Percentiles rank a stretch among this genome's conserved stretches.
These are phyloP conservation scores for Zosterops pallidus DNA, from an alignment of 2,113 vertebrate species.

Conservation along the genomic window DNA sequence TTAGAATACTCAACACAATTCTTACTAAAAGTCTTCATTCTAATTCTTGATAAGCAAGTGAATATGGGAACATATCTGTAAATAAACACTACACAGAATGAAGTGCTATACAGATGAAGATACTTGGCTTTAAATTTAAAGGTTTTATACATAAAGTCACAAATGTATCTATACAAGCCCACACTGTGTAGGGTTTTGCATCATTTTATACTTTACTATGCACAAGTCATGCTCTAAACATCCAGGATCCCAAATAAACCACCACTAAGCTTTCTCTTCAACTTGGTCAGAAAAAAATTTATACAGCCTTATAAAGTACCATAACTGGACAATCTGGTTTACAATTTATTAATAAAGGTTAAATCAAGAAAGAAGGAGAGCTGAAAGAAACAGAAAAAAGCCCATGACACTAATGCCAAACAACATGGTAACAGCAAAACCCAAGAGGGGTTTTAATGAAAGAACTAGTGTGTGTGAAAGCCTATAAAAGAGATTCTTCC, in stretches of 20 bases:
- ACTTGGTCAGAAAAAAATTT: neutral
- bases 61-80: neutral
- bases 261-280: neutral
- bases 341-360: neutral
- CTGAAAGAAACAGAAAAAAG: neutral
- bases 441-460: neutral
- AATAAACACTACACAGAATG: neutral
- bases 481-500: slow-evolving; percentile 64
- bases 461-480: slow-evolving; percentile 32
- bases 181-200: neutral
- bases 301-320: neutral
- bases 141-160: neutral
- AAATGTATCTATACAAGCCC: neutral
- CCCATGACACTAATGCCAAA: neutral
- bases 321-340: neutral
- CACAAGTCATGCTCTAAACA: neutral
- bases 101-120: neutral
- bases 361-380: neutral
- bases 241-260: neutral
- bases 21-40: neutral
- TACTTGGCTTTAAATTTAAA: neutral
- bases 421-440: neutral
- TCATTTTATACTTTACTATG: neutral
- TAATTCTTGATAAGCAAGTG: neutral
- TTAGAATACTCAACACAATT: neutral